These are phyloP conservation scores for Clupea harengus DNA, from an alignment of 2,113 vertebrate genomes.

Conservation along the genomic window DNA sequence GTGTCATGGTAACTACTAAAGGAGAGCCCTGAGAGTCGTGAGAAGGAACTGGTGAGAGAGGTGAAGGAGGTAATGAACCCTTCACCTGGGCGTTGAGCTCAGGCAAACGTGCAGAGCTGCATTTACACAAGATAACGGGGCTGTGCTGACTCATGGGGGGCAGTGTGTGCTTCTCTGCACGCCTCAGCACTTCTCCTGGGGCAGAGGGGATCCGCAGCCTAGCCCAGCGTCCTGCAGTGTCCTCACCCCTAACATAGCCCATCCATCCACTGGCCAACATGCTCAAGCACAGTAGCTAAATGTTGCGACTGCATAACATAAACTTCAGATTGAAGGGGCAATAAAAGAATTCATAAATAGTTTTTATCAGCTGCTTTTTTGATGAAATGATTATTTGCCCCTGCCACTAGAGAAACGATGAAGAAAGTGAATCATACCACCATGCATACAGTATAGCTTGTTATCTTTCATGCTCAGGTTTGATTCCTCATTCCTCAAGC, in stretches of 20 bases:
- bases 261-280: background rate
- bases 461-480: background rate
- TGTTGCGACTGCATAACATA: background rate
- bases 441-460: background rate
- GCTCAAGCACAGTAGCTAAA: background rate
- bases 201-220: background rate
- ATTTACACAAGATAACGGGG: conserved; percentile 53
- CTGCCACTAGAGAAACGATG: background rate
- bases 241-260: background rate
- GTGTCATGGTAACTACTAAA: background rate
- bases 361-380: conserved; percentile 6
- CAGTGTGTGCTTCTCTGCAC: background rate
- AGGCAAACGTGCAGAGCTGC: conserved; percentile 46
- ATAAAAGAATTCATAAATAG: conserved; percentile 3
- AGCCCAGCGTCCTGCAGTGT: background rate
- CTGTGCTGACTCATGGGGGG: background rate
- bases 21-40: background rate
- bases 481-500: background rate
- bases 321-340: background rate
- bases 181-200: background rate
- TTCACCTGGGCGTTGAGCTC: conserved; percentile 41
- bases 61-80: conserved; percentile 21
- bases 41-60: background rate
- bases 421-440: background rate
- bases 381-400: conserved; percentile 6